Conservation (phyloP, 1,140 invertebrate species). For the Trichomalopsis sarcophagae region DNA sequence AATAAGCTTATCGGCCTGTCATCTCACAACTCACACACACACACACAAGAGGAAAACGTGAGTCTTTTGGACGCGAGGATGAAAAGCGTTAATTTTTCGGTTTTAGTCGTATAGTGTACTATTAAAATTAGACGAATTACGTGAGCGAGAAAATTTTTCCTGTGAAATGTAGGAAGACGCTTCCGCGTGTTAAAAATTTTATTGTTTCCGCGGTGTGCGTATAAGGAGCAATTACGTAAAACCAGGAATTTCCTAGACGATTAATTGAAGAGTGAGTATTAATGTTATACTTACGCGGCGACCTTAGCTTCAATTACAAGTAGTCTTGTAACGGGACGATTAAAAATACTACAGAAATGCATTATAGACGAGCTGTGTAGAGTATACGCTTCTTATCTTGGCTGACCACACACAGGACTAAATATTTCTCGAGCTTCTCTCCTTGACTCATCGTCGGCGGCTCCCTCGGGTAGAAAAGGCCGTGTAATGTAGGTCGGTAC, state of each 20-base stretch:
- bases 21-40: background rate
- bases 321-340: too few species aligned
- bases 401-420: background rate
- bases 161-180: background rate
- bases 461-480: background rate
- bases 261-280: too few species aligned
- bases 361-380: too few species aligned
- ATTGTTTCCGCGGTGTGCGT: too few species aligned
- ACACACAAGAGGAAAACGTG: background rate
- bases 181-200: too few species aligned
- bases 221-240: too few species aligned
- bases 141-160: background rate
- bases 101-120: background rate
- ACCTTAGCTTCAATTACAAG: too few species aligned
- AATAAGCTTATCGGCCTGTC: background rate
- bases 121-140: background rate
- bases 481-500: background rate
- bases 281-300: too few species aligned
- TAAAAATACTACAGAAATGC: too few species aligned
- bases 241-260: too few species aligned
- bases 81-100: background rate
- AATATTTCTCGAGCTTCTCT: background rate
- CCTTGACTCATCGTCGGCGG: background rate
- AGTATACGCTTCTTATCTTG: background rate
- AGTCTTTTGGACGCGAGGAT: background rate